Evolutionary conservation across 2,113 vertebrate species (phyloP).

Genomic region (Dicentrarchus labrax): DNA sequence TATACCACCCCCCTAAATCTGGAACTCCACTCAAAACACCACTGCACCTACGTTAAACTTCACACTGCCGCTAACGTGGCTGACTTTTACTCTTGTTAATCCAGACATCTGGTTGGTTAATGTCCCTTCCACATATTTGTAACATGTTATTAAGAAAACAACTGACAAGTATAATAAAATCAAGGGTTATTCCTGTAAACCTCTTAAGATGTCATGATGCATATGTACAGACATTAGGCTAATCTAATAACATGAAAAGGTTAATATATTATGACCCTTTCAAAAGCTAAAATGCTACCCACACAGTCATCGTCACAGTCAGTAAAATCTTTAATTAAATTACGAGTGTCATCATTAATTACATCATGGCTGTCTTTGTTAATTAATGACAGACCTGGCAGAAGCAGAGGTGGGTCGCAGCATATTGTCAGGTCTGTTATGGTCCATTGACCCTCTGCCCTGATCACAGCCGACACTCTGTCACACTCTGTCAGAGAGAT

Average conservation of each 20-base stretch:
- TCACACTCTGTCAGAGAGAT: conserved; percentile 23
- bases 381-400: conserved; percentile 28
- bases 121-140: not conserved
- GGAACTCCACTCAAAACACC: not conserved
- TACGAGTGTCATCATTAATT: not conserved
- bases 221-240: not conserved
- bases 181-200: not conserved
- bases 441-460: conserved; percentile 9
- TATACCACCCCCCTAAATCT: no score
- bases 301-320: conserved; percentile 20
- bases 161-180: not conserved
- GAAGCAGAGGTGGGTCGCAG: not conserved
- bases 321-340: conserved; percentile 24
- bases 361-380: conserved; percentile 24
- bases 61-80: not conserved
- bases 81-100: not conserved
- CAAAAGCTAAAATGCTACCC: not conserved
- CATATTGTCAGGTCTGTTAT: conserved; percentile 38
- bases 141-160: not conserved
- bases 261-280: not conserved
- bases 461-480: conserved; percentile 22
- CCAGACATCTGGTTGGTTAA: not conserved
- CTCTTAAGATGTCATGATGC: not conserved
- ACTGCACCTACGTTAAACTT: not conserved
- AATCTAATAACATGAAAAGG: not conserved